Percentiles rank a stretch among this genome's conserved stretches.
These are phyloP conservation scores for Hirtodrosophila alboralis DNA, from an alignment of 2,888 invertebrate genomes.

Conservation along the genomic window DNA sequence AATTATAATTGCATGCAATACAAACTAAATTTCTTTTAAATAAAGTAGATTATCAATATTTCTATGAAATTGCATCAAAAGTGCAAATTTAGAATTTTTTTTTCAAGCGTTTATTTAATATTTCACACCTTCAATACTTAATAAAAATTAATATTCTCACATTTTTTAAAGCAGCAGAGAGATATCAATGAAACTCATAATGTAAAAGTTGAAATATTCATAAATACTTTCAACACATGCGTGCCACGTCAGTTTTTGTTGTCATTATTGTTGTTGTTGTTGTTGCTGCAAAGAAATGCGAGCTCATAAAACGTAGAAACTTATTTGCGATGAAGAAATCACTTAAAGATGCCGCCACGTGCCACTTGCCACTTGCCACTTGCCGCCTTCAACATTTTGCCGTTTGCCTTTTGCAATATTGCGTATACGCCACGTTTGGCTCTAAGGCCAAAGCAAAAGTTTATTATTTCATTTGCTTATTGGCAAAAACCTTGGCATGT, in stretches of 20 bases:
- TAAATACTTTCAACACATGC: conserved; percentile 60
- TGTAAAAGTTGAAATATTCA: conserved; percentile 46
- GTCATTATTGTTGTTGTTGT: background rate
- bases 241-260: conserved; percentile 22
- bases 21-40: too few relatives aligned
- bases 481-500: conserved; percentile 16
- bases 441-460: conserved; percentile 19
- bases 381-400: conserved; percentile 22
- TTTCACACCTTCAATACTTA: too few relatives aligned
- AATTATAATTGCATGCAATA: too few relatives aligned
- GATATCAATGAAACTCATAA: conserved; percentile 38
- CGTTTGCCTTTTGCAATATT: conserved; percentile 27
- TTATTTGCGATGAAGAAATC: conserved; percentile 41
- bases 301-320: conserved; percentile 39
- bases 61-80: too few relatives aligned
- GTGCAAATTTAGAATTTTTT: too few relatives aligned
- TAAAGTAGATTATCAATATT: too few relatives aligned
- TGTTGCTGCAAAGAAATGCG: conserved; percentile 15
- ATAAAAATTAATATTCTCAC: too few relatives aligned
- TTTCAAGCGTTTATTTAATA: too few relatives aligned
- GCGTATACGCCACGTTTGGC: conserved; percentile 46
- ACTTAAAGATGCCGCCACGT: conserved; percentile 46
- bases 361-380: conserved; percentile 10
- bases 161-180: too few relatives aligned
- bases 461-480: conserved; percentile 55